Evolutionary conservation across 2,113 vertebrate species (phyloP).

Genomic region (Benthochromis sp.): DNA sequence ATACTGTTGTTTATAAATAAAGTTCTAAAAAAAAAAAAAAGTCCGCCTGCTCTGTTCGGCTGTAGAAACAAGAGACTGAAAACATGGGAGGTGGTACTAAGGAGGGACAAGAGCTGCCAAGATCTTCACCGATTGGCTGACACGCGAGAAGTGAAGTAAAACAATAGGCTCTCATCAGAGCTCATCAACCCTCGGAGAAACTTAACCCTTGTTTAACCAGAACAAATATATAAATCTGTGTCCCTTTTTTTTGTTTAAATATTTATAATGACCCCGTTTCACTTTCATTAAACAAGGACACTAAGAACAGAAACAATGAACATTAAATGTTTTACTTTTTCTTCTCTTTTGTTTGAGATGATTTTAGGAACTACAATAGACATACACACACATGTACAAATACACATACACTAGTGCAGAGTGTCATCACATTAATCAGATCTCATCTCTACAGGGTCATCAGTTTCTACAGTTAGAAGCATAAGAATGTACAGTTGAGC

Average conservation of each 20-base stretch:
- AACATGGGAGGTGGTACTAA: neutral
- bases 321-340: neutral
- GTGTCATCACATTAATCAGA: neutral
- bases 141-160: neutral
- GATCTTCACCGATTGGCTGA: neutral
- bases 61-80: neutral
- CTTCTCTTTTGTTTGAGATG: neutral
- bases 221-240: neutral
- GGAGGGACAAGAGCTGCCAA: neutral
- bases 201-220: neutral
- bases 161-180: neutral
- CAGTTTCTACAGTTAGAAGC: neutral
- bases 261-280: neutral
- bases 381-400: neutral
- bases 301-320: neutral
- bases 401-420: neutral
- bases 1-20: neutral
- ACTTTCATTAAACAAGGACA: neutral
- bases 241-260: neutral
- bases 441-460: fast-evolving
- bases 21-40: neutral
- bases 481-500: neutral
- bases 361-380: neutral
- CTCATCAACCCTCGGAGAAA: neutral
- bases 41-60: neutral